phyloP scores from a whole-genome alignment of 1,140 invertebrate species.

The Bombus confusus region DNA sequence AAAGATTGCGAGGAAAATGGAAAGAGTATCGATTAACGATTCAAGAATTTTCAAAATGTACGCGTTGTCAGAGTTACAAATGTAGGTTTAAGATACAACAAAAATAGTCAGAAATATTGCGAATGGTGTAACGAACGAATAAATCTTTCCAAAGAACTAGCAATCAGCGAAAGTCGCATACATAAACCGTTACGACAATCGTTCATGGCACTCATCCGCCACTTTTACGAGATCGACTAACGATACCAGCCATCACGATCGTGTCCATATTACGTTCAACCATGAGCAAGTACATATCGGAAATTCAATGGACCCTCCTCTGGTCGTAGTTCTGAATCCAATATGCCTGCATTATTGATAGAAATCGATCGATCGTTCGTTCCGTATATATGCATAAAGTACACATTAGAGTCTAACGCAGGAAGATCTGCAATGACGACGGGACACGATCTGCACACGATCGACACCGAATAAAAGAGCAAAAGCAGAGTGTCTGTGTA shows the following conservation, averaged over 20 bases:
- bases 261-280: slow-evolving; percentile 30
- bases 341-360: slow-evolving; percentile 67
- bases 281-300: slow-evolving; percentile 37
- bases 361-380: slow-evolving; percentile 51
- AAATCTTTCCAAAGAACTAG: neutral
- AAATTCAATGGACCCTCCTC: slow-evolving; percentile 42
- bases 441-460: neutral
- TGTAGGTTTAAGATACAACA: no score
- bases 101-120: no score
- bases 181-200: neutral
- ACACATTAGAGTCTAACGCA: slow-evolving; percentile 11
- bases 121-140: neutral
- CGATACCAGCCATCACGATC: neutral
- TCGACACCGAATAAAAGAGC: slow-evolving; percentile 18
- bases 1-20: slow-evolving; percentile 49
- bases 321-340: slow-evolving; percentile 72
- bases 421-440: neutral
- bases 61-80: no score
- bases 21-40: slow-evolving; percentile 63
- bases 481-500: neutral
- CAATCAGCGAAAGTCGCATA: neutral
- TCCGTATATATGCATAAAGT: slow-evolving; percentile 40
- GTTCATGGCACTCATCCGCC: no score
- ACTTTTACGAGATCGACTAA: slow-evolving; percentile 14
- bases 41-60: neutral